Evolutionary conservation across 1,140 invertebrate genomes (phyloP), one percentile per base, ranked within the genome.

Genomic region (Centruroides vittatus): DNA sequence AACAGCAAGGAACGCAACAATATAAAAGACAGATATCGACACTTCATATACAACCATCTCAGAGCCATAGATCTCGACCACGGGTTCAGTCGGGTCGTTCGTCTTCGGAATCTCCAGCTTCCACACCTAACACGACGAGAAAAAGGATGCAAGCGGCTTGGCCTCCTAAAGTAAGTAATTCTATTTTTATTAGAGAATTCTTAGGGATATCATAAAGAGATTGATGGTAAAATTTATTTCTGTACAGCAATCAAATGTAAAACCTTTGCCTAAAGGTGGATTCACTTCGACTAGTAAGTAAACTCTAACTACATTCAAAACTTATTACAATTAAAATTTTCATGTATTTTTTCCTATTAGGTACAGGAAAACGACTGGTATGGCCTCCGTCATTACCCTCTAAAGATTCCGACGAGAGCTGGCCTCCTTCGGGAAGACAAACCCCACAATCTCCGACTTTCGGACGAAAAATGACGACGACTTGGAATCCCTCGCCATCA

Each of bases 401-500:
- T 41, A 47, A 52, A 52, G 6, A 13, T 11, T 48, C 34, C 6
- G 59, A 64, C 9, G 55, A 60, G n/a, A 41, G 41, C 41, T 41
- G 41, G 41, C 41, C 34, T 7, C 23, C 35, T 8, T 58, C 59
- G 12, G 62, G 59, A 48, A 59, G 62, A 7, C 54, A 53, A 9
- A 64, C 59, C 3, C 59, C 62, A 13, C 59, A 58, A 13, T 61
- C 59, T 5, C 61, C 62, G 6, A 10, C 58, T 2, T 36, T 46
- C 23, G 59, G 59, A 7, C 50, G 59, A 13, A 48, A 48, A n/a
- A 64, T 61, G 5, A 51, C 41, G 8, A 51, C 41, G 8, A 41
- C 56, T 13, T 64, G 62, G 62, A 64, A 64, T 55, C 62, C 62
- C 3, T 61, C 62, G 3, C 59, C 56, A 3, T 64, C 62, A 5